Conservation (phyloP, 2,888 invertebrate species). For the Acleris literana region DNA sequence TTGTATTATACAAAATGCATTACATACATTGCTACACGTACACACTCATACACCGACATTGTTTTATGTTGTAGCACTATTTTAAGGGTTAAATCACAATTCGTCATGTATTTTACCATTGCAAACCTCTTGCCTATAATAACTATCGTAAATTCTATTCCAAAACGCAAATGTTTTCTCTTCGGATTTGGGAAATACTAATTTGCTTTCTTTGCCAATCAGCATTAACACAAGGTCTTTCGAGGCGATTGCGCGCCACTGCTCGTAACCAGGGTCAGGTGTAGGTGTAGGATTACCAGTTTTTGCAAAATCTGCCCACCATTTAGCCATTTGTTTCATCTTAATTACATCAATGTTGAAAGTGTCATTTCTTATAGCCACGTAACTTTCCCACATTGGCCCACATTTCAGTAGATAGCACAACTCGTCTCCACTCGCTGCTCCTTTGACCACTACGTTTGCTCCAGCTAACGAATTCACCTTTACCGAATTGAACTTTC, state of each 20-base stretch:
- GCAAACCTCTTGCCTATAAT: slow-evolving; percentile 54
- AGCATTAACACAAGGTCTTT: slow-evolving; percentile 55
- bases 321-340: slow-evolving; percentile 62
- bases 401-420: slow-evolving; percentile 77
- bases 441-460: slow-evolving; percentile 62
- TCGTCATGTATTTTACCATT: slow-evolving; percentile 56
- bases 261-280: slow-evolving; percentile 45
- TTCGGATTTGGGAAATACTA: slow-evolving; percentile 54
- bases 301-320: slow-evolving; percentile 82
- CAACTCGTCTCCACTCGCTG: slow-evolving; percentile 77
- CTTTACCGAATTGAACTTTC: slow-evolving; percentile 67
- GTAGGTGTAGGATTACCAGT: slow-evolving; percentile 65
- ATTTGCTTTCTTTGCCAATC: slow-evolving; percentile 55
- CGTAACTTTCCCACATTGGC: slow-evolving; percentile 66
- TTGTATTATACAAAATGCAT: not conserved
- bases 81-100: slow-evolving; percentile 45
- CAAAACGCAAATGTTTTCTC: slow-evolving; percentile 64
- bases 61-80: not conserved
- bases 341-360: slow-evolving; percentile 60
- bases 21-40: not conserved
- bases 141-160: slow-evolving; percentile 60
- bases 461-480: slow-evolving; percentile 56
- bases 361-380: slow-evolving; percentile 50
- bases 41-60: not conserved
- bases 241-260: slow-evolving; percentile 62